A percentile compares a stretch with the other conserved stretches of the same genome.
phyloP scores from a whole-genome alignment of 92 coral and sea anemone genomes.

The Epizoanthus fatuus region DNA sequence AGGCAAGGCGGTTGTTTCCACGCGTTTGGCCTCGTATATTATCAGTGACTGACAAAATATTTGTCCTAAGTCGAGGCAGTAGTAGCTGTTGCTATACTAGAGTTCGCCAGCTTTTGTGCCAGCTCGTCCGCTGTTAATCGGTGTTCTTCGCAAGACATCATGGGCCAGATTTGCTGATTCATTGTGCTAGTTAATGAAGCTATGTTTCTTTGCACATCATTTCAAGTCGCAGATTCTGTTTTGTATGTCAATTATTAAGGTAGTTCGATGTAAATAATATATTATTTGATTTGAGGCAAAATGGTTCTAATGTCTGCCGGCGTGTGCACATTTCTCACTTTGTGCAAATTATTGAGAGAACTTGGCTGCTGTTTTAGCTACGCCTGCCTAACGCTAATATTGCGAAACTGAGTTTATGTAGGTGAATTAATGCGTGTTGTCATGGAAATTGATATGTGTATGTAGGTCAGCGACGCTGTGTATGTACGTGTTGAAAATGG shows the following conservation, averaged over 20 bases:
- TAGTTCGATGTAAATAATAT: conserved; percentile 17
- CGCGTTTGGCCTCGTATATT: neutral
- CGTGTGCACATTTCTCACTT: no score
- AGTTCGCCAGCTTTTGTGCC: neutral
- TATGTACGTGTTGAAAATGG: no score
- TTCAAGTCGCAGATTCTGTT: conserved; percentile 4
- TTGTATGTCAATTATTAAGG: neutral
- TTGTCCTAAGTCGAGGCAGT: neutral
- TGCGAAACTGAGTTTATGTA: no score
- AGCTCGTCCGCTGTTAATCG: neutral
- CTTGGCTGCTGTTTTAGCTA: no score
- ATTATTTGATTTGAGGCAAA: neutral
- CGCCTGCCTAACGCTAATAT: no score
- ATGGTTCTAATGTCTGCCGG: neutral
- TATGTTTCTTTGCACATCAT: neutral
- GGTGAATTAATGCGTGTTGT: no score
- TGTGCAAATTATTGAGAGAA: no score
- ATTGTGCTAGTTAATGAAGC: neutral
- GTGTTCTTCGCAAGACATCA: neutral
- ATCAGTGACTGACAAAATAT: neutral
- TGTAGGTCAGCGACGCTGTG: no score
- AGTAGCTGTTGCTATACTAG: conserved; percentile 5
- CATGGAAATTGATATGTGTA: no score
- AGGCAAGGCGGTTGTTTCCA: neutral
- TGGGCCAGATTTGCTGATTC: neutral